These are phyloP conservation scores for Chaetodon auriga DNA, from an alignment of 2,113 vertebrate genomes.

Conservation along the genomic window DNA sequence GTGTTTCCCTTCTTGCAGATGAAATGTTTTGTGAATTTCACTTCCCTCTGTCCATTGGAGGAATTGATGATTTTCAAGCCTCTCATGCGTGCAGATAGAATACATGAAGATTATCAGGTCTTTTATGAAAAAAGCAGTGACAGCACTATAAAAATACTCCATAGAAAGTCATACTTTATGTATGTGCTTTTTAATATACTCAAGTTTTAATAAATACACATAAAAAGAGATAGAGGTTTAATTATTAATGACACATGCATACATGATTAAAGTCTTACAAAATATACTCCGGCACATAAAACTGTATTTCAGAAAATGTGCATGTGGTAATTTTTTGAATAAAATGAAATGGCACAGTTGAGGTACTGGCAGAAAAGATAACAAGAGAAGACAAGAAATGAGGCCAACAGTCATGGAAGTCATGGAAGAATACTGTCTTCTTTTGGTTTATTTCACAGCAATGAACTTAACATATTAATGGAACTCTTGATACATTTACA, in stretches of 20 bases:
- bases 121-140: background rate
- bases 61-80: background rate
- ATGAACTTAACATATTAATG: background rate
- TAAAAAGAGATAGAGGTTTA: background rate
- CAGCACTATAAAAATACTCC: background rate
- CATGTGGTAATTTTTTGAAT: background rate
- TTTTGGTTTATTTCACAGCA: constrained; percentile 27
- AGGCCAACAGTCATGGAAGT: background rate
- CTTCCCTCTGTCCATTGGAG: background rate
- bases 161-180: background rate
- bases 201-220: background rate
- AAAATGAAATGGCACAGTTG: background rate
- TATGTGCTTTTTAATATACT: background rate
- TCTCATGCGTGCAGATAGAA: background rate
- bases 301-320: background rate
- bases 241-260: background rate
- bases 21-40: background rate
- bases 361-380: background rate
- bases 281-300: background rate
- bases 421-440: background rate
- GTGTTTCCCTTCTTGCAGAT: background rate
- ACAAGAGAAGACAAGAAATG: background rate
- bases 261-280: background rate
- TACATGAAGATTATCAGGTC: background rate
- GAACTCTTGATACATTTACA: background rate